Percentiles rank a stretch among this genome's conserved stretches.
These are phyloP conservation scores for Apocrypta bakeri DNA, from an alignment of 1,140 invertebrate genomes.

Conservation along the genomic window DNA sequence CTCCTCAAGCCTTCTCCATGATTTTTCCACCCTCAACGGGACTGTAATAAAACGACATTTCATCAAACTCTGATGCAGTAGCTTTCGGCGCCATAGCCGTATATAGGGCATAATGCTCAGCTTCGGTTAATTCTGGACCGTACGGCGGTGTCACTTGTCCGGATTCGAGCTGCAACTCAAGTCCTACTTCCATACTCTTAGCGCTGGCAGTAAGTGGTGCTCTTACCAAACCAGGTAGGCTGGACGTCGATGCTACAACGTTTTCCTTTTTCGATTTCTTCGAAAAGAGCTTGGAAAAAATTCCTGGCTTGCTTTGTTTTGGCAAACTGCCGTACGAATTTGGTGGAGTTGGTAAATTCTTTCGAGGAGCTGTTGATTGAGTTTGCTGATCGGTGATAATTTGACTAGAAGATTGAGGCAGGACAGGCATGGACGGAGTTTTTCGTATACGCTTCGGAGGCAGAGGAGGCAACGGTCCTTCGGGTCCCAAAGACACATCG, in stretches of 20 bases:
- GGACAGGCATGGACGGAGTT: constrained; percentile 71
- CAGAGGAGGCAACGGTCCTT: constrained; percentile 81
- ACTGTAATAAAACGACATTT: constrained; percentile 89
- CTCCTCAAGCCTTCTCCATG: constrained; percentile 64
- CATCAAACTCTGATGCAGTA: constrained; percentile 89
- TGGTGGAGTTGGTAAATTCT: constrained; percentile 69
- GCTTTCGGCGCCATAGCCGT: constrained; percentile 88
- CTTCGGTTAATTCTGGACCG: constrained; percentile 82
- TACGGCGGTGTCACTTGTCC: constrained; percentile 67
- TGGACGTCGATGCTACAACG: not conserved
- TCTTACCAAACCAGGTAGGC: constrained; percentile 30
- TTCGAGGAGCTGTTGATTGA: constrained; percentile 60
- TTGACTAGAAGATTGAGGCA: constrained; percentile 71
- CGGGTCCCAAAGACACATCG: constrained; percentile 69
- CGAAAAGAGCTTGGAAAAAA: constrained; percentile 82
- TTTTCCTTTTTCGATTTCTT: constrained; percentile 67
- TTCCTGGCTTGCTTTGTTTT: constrained; percentile 77
- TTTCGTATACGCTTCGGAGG: constrained; percentile 87
- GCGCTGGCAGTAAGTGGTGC: constrained; percentile 47
- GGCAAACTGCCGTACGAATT: constrained; percentile 71
- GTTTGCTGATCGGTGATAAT: constrained; percentile 51
- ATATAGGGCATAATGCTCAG: constrained; percentile 90
- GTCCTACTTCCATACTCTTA: constrained; percentile 53
- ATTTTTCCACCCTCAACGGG: constrained; percentile 86
- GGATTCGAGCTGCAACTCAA: constrained; percentile 36